Conservation (phyloP, 2,797 vertebrate species). For the Rhinogobio ventralis region DNA sequence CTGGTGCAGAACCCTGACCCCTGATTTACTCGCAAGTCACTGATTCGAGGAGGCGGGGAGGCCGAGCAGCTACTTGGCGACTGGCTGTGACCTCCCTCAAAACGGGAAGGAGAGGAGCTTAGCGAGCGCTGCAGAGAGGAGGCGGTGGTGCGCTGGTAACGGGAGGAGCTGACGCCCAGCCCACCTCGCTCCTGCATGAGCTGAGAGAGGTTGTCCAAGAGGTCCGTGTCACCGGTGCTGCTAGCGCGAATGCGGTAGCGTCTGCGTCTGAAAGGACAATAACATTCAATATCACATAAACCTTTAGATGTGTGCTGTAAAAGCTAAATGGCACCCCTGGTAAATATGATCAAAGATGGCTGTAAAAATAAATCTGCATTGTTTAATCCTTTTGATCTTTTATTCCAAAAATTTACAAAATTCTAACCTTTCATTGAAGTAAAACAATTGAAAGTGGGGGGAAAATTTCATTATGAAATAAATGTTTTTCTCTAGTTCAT, state of each 20-base stretch:
- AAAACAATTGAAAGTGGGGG: no score
- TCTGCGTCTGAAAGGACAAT: slow-evolving; percentile 79
- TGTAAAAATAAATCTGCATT: no score
- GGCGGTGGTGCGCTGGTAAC: slow-evolving; percentile 84
- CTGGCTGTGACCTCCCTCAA: slow-evolving; percentile 89
- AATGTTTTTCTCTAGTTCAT: no score
- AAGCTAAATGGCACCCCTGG: not conserved
- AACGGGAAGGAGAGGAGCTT: slow-evolving; percentile 92
- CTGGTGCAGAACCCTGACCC: slow-evolving; percentile 75
- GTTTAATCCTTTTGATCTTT: no score
- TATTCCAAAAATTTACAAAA: no score
- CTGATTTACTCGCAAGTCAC: slow-evolving; percentile 78
- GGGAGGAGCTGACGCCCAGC: slow-evolving; percentile 89
- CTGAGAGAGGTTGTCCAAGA: slow-evolving; percentile 93
- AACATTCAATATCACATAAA: not conserved
- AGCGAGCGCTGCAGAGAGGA: slow-evolving; percentile 93
- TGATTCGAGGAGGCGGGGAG: slow-evolving; percentile 88
- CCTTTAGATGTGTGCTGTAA: not conserved
- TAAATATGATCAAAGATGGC: no score
- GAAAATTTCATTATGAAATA: no score
- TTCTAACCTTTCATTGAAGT: no score
- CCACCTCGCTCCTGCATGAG: slow-evolving; percentile 90
- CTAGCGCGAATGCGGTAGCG: slow-evolving; percentile 93
- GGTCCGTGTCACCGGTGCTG: slow-evolving; percentile 94
- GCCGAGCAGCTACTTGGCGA: slow-evolving; percentile 90